phyloP scores from a whole-genome alignment of 2,888 invertebrate species.

The Hirtodrosophila cameraria region DNA sequence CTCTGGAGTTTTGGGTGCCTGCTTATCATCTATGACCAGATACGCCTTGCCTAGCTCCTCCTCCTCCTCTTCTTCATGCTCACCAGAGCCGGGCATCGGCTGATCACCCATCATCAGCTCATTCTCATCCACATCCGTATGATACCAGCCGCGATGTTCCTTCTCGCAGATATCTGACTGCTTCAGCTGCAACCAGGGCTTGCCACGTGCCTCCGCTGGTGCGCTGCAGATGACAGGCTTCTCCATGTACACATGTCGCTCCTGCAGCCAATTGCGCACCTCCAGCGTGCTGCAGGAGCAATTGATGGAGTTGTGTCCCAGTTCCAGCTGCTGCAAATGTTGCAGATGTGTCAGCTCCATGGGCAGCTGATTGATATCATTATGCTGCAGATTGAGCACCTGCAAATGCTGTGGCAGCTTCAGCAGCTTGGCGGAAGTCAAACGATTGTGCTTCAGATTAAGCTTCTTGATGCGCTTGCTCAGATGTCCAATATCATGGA shows the following conservation, averaged over 20 bases:
- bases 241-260: constrained; percentile 86
- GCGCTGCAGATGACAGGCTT: constrained; percentile 85
- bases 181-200: constrained; percentile 86
- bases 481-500: constrained; percentile 86
- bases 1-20: constrained; percentile 32
- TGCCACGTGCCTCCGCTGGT: constrained; percentile 85
- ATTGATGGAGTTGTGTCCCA: constrained; percentile 88
- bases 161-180: constrained; percentile 86
- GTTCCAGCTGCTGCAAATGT: constrained; percentile 86
- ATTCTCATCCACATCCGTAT: constrained; percentile 79
- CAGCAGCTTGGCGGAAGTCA: constrained; percentile 85
- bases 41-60: constrained; percentile 82
- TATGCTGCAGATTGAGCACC: constrained; percentile 87
- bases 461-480: constrained; percentile 87
- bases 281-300: constrained; percentile 89
- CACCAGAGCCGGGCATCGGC: constrained; percentile 84
- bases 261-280: constrained; percentile 87
- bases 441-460: constrained; percentile 87
- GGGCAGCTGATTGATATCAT: constrained; percentile 87
- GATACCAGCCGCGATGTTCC: constrained; percentile 62
- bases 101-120: constrained; percentile 88
- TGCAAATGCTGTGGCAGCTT: constrained; percentile 87
- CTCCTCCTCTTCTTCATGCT: constrained; percentile 64
- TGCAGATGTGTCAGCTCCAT: constrained; percentile 85
- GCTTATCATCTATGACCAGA: constrained; percentile 74